These are phyloP conservation scores for Columba janthina DNA, from an alignment of 2,113 vertebrate species.

Conservation along the genomic window DNA sequence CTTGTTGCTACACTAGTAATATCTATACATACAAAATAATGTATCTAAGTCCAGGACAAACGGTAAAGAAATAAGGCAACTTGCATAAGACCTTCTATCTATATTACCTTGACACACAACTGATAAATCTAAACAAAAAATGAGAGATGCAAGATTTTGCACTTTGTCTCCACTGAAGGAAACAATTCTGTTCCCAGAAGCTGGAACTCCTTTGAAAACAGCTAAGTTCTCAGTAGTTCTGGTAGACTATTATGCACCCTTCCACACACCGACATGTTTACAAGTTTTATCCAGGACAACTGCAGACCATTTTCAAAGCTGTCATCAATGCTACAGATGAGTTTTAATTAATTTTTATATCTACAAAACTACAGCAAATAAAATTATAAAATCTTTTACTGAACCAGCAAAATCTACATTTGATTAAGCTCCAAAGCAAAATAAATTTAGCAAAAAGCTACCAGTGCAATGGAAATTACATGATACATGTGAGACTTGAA, in stretches of 20 bases:
- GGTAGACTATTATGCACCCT: background rate
- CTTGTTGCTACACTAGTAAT: background rate
- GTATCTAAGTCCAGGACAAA: background rate
- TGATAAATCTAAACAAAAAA: background rate
- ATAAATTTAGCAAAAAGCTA: background rate
- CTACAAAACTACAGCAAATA: background rate
- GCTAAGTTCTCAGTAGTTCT: background rate
- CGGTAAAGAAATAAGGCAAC: background rate
- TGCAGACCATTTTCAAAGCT: background rate
- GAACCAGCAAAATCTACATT: background rate
- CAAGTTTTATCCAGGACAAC: background rate
- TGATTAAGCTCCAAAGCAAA: background rate
- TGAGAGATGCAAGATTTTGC: background rate
- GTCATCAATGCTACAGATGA: fast-evolving
- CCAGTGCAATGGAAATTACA: background rate
- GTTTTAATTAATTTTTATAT: background rate
- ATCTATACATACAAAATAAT: fast-evolving
- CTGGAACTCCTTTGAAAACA: background rate
- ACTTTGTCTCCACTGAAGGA: background rate
- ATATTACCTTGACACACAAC: fast-evolving
- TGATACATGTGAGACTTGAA: background rate
- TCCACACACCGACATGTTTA: fast-evolving
- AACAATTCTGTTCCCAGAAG: background rate
- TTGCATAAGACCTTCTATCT: background rate
- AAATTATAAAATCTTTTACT: background rate